These are phyloP conservation scores for Colletes latitarsis DNA, from an alignment of 1,140 invertebrate species.

Conservation along the genomic window DNA sequence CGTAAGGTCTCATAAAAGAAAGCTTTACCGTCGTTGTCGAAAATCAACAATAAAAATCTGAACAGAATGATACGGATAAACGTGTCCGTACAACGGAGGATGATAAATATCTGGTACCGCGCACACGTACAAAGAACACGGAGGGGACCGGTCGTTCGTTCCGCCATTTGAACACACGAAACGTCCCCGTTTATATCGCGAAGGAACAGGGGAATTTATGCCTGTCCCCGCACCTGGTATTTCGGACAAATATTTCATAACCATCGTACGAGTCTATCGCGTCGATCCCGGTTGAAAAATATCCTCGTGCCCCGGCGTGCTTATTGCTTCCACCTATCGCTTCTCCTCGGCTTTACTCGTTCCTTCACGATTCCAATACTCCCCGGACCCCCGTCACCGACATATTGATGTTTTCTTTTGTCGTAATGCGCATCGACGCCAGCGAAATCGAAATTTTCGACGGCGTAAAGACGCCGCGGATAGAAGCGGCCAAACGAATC, in stretches of 20 bases:
- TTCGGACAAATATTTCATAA: constrained; percentile 72
- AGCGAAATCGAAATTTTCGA: constrained; percentile 9
- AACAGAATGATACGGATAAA: constrained; percentile 22
- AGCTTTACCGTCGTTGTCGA: not conserved
- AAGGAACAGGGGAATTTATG: constrained; percentile 59
- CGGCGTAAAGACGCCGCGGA: too few species aligned
- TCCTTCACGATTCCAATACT: not conserved
- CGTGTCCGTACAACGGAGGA: constrained; percentile 19
- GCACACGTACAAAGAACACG: constrained; percentile 24
- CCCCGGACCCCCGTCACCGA: not conserved
- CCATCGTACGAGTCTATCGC: constrained; percentile 31
- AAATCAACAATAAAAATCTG: constrained; percentile 12
- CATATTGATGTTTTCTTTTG: constrained; percentile 20
- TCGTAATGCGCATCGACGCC: constrained; percentile 11
- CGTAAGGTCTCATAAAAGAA: not conserved
- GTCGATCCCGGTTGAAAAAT: constrained; percentile 21
- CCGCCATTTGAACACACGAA: constrained; percentile 34
- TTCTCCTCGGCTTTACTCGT: not conserved
- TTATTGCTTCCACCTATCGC: constrained; percentile 47
- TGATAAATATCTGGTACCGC: constrained; percentile 25
- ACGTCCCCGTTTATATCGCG: constrained; percentile 53
- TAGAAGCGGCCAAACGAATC: not conserved
- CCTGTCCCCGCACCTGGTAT: constrained; percentile 48
- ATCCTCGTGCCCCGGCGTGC: constrained; percentile 32
- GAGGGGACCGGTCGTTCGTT: constrained; percentile 33